phyloP scores from a whole-genome alignment of 2,888 invertebrate genomes.

The Papilio demoleus region DNA sequence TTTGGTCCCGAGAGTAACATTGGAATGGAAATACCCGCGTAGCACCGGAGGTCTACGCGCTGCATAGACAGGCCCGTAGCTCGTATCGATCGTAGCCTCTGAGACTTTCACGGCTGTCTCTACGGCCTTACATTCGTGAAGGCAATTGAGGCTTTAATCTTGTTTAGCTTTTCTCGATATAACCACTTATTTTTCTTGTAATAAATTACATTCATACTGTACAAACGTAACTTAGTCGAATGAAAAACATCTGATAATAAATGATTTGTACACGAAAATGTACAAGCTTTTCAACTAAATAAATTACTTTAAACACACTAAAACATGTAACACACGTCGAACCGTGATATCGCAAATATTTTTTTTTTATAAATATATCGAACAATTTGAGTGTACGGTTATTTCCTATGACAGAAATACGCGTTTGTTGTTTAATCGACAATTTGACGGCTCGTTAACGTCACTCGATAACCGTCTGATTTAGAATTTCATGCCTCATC shows the following conservation, averaged over 20 bases:
- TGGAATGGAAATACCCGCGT: constrained; percentile 28
- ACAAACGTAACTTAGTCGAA: too few species aligned
- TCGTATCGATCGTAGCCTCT: constrained; percentile 52
- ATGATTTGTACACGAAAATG: background rate
- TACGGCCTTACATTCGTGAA: constrained; percentile 46
- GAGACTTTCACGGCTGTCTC: constrained; percentile 45
- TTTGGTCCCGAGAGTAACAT: constrained; percentile 32
- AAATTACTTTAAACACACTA: background rate
- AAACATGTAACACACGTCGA: too few species aligned
- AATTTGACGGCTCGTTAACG: constrained; percentile 37
- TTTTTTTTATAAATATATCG: background rate
- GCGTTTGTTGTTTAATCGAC: constrained; percentile 36
- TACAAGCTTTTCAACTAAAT: background rate
- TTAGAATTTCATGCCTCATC: constrained; percentile 29
- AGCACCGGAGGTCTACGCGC: constrained; percentile 46
- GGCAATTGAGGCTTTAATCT: constrained; percentile 35
- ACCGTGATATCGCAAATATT: constrained; percentile 4
- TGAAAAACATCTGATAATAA: background rate
- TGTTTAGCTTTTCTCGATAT: constrained; percentile 15
- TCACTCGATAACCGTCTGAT: constrained; percentile 22
- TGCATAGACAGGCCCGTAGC: constrained; percentile 43
- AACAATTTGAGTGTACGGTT: background rate
- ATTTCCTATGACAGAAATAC: constrained; percentile 7
- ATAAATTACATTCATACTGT: background rate
- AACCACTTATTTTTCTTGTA: background rate